Conservation (phyloP, 2,797 vertebrate genomes). For the Chromobotia macracanthus region DNA sequence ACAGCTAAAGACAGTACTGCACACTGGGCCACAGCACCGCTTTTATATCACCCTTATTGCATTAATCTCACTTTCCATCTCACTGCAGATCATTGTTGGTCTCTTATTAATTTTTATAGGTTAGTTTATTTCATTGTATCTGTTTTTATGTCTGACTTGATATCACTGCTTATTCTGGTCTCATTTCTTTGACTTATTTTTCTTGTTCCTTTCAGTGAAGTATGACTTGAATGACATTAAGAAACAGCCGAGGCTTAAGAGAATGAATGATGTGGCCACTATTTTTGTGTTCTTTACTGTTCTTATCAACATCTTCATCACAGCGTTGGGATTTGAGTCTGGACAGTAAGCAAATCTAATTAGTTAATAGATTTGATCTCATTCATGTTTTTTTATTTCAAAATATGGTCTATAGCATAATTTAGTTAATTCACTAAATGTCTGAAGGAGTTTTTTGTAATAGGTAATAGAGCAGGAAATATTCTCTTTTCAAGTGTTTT, state of each 20-base stretch:
- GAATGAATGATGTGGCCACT: conserved; percentile 81
- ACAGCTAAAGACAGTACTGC: conserved; percentile 80
- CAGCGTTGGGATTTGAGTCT: conserved; percentile 78
- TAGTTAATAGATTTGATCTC: background rate
- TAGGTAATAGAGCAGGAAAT: too few species aligned
- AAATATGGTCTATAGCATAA: too few species aligned
- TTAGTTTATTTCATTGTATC: conserved; percentile 23
- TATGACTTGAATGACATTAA: conserved; percentile 82
- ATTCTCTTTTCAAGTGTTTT: too few species aligned
- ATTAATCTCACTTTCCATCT: conserved; percentile 84
- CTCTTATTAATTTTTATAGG: conserved; percentile 44
- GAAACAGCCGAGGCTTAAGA: conserved; percentile 79
- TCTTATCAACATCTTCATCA: conserved; percentile 88
- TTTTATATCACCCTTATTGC: conserved; percentile 80
- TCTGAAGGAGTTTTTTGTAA: background rate
- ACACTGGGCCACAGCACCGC: conserved; percentile 77
- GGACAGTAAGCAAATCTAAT: conserved; percentile 18
- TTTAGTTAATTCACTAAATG: background rate
- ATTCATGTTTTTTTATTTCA: background rate
- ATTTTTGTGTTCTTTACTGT: conserved; percentile 84
- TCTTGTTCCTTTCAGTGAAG: conserved; percentile 71
- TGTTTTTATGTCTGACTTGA: background rate
- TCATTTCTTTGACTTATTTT: background rate
- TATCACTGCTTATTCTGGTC: background rate
- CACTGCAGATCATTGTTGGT: conserved; percentile 81